Base-by-base conservation (phyloP, 2,888 invertebrate species). In the Sesamia inferens region DNA sequence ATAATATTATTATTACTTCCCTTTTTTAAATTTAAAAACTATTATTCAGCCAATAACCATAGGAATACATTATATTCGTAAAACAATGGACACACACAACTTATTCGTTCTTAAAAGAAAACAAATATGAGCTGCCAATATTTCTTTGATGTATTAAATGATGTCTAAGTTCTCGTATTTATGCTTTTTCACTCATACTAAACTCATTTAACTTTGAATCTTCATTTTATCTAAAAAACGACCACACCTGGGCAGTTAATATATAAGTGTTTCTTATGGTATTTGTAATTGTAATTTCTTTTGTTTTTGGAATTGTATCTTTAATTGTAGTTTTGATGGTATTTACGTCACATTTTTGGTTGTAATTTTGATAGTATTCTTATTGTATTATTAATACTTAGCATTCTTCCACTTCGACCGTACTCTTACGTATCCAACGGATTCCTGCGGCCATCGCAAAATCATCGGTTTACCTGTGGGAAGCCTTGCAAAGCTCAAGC, bases 61-160 rank as follows among this genome's bases (percentile, higher is more conserved):
- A 51, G 51, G 1, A 51, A 51, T 31, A n/a, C n/a, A n/a, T n/a
- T 51, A 51, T 10, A 51, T 51, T 51, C 61, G 48, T 65, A 0
- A 54, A 19, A 65, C 62, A 85, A 74, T 90, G 90, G 88, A 89
- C 71, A 90, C 89, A 74, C 19, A 31, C 48, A 64, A 63, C 79
- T 81, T 70, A 78, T 83, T 78, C 67, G 62, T 82, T 75, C 80
- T 87, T 84, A 88, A 85, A 82, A 79, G 85, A 85, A 85, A 87
- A 83, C 86, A 81, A 82, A 87, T 84, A 90, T 90, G 89, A 88
- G 90, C 89, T 82, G 83, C 83, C 84, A 87, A 87, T 80, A 87
- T 87, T n/a, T n/a, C 88, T 89, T 84, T 89, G 89, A 91, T 90
- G 89, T 88, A 84, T 81, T 82, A 87, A 79, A 85, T 79, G 71